Evolutionary conservation across 2,113 vertebrate genomes (phyloP).

Genomic region (Pituophis catenifer): DNA sequence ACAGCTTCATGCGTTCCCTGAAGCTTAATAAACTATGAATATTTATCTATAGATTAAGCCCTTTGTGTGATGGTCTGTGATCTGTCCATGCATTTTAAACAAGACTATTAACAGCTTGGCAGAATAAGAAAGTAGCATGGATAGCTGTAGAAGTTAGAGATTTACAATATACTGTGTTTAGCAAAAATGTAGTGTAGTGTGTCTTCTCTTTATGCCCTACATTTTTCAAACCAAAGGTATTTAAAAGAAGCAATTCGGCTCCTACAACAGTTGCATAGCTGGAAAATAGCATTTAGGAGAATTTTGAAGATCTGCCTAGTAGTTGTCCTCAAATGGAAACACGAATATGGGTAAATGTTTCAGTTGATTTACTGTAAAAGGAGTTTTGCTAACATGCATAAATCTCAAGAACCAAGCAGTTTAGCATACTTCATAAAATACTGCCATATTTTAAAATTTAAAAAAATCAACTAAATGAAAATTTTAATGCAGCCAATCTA

Average conservation of each 20-base stretch:
- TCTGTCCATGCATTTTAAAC: constrained; percentile 17
- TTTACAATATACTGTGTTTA: neutral
- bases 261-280: neutral
- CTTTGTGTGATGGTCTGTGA: constrained; percentile 38
- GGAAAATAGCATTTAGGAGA: neutral
- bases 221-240: constrained; percentile 75
- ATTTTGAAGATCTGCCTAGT: constrained; percentile 20
- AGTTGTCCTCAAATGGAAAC: neutral
- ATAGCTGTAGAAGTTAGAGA: constrained; percentile 35
- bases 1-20: constrained; percentile 57
- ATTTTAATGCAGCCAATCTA: neutral
- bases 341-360: constrained; percentile 27
- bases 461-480: neutral
- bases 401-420: neutral
- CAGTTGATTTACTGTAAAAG: constrained; percentile 27
- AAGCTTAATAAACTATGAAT: constrained; percentile 43
- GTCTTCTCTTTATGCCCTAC: constrained; percentile 59
- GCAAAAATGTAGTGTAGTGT: constrained; percentile 13
- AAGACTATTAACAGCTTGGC: constrained; percentile 29
- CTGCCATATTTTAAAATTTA: neutral
- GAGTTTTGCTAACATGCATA: neutral
- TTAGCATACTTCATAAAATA: constrained; percentile 33
- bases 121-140: constrained; percentile 45
- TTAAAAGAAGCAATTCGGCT: constrained; percentile 30
- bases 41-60: constrained; percentile 38